These are phyloP conservation scores for Netelia inedita DNA, from an alignment of 2,888 invertebrate species.

Conservation along the genomic window DNA sequence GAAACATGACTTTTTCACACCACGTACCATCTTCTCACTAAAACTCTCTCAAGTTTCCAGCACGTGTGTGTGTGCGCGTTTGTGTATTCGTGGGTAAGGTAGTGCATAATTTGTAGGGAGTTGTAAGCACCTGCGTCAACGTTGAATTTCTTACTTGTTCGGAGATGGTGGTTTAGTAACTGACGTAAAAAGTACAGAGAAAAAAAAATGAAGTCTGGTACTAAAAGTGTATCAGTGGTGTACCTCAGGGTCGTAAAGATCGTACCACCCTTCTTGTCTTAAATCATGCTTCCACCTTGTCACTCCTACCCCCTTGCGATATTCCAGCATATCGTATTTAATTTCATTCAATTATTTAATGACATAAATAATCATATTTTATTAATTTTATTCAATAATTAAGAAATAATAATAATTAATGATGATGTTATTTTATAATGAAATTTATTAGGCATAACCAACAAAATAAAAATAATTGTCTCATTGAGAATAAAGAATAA, in stretches of 20 bases:
- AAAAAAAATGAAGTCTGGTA: slow-evolving; percentile 21
- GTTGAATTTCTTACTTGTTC: slow-evolving; percentile 48
- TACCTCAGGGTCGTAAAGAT: slow-evolving; percentile 54
- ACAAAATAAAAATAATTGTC: too few relatives aligned
- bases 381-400: too few relatives aligned
- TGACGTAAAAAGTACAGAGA: neutral
- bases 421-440: too few relatives aligned
- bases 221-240: slow-evolving; percentile 38
- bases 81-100: neutral
- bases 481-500: too few relatives aligned
- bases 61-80: neutral
- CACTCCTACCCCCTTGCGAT: neutral
- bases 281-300: slow-evolving; percentile 40
- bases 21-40: neutral
- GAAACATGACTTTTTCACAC: slow-evolving; percentile 56
- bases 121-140: slow-evolving; percentile 55
- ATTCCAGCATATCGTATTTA: too few relatives aligned
- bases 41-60: neutral
- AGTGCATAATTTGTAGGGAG: slow-evolving; percentile 10
- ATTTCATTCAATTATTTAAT: too few relatives aligned
- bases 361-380: too few relatives aligned
- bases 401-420: too few relatives aligned
- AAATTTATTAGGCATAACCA: too few relatives aligned
- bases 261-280: slow-evolving; percentile 28
- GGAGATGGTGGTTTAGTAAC: neutral